A percentile compares a stretch with the other conserved stretches of the same genome.
Conservation (phyloP, 2,888 invertebrate species). For the Caradrina kadenii region DNA sequence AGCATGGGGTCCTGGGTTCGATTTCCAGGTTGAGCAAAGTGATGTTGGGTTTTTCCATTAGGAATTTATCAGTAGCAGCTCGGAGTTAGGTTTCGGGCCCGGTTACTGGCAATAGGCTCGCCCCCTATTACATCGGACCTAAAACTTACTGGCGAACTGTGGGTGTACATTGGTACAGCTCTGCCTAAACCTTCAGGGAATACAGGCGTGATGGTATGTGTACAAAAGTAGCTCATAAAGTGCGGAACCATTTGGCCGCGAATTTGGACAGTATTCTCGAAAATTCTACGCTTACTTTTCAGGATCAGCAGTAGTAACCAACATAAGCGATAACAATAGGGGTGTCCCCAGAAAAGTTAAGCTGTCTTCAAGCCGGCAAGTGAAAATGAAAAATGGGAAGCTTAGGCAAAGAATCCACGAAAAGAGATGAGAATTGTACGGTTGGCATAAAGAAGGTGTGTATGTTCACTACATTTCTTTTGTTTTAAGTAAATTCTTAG, state of each 20-base stretch:
- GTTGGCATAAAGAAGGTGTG: constrained; percentile 32
- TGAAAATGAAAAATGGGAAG: constrained; percentile 60
- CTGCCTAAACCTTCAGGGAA: too few species aligned
- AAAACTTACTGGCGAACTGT: too few species aligned
- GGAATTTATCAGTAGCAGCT: too few species aligned
- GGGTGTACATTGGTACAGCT: too few species aligned
- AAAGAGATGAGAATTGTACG: constrained; percentile 52
- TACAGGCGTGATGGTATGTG: too few species aligned
- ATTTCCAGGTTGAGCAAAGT: too few species aligned
- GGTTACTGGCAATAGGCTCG: too few species aligned
- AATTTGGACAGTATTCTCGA: constrained; percentile 13
- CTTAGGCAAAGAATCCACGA: constrained; percentile 55
- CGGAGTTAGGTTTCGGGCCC: too few species aligned
- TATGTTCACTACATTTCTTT: constrained; percentile 31
- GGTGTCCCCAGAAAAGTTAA: constrained; percentile 55
- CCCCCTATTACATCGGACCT: too few species aligned
- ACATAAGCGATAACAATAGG: constrained; percentile 54
- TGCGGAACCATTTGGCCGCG: neutral
- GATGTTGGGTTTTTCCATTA: too few species aligned
- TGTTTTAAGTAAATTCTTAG: constrained; percentile 20
- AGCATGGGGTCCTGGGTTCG: too few species aligned
- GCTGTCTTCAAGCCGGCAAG: constrained; percentile 56
- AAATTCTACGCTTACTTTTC: constrained; percentile 28
- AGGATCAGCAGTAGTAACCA: constrained; percentile 37
- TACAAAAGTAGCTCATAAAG: neutral